These are phyloP conservation scores for Neofelis nebulosa DNA, from an alignment of 2,113 vertebrate genomes.

Conservation along the genomic window DNA sequence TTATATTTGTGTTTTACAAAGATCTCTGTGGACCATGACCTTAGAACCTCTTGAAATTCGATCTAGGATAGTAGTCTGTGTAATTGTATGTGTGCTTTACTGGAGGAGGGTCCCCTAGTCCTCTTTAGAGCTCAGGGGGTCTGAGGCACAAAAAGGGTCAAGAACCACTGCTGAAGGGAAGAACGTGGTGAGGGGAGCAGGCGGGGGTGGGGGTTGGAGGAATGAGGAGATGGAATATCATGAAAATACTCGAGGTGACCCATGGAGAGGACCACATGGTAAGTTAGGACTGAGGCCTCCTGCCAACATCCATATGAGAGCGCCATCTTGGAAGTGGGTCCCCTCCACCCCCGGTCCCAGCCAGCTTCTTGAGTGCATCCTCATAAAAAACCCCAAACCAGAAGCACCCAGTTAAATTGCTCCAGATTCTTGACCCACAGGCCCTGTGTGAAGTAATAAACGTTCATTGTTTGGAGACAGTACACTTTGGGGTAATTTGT, in stretches of 20 bases:
- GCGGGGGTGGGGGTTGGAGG: neutral
- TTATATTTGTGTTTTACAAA: neutral
- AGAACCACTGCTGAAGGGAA: neutral
- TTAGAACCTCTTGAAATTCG: neutral
- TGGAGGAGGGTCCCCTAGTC: neutral
- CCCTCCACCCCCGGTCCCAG: neutral
- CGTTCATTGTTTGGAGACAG: neutral
- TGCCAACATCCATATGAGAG: fast-evolving
- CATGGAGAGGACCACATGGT: fast-evolving
- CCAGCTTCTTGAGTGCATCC: neutral
- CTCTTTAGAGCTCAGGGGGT: neutral
- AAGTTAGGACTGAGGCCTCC: neutral
- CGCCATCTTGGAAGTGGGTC: neutral
- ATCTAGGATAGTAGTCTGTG: neutral
- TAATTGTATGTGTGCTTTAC: neutral
- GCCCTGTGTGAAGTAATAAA: neutral
- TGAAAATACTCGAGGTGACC: neutral
- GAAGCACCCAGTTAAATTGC: neutral
- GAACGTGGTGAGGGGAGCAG: no score
- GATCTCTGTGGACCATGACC: neutral
- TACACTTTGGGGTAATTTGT: neutral
- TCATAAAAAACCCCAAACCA: neutral
- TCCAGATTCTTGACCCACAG: neutral
- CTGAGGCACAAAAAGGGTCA: neutral
- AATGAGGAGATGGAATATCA: fast-evolving